phyloP scores from a whole-genome alignment of 2,888 invertebrate species.

The Lasioglossum villosulum region DNA sequence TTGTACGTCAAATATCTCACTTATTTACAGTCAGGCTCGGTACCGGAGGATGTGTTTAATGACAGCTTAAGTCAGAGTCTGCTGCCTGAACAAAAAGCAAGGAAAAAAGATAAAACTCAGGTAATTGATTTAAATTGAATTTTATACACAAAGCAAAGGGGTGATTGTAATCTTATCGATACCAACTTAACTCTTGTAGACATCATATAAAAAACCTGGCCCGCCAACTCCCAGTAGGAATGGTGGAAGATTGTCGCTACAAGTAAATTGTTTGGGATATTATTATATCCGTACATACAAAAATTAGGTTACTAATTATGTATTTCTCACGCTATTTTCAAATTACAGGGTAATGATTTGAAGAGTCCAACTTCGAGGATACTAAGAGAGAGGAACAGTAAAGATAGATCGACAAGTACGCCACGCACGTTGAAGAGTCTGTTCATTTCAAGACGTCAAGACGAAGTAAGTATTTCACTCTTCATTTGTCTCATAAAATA shows the following conservation, averaged over 20 bases:
- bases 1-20: not conserved
- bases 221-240: conserved; percentile 95
- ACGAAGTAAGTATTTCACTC: conserved; percentile 75
- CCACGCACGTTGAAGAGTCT: conserved; percentile 78
- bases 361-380: conserved; percentile 77
- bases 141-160: not conserved
- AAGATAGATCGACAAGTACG: conserved; percentile 77
- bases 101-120: conserved; percentile 80
- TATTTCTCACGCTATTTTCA: not conserved
- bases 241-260: conserved; percentile 90
- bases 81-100: conserved; percentile 81
- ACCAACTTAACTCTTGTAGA: conserved; percentile 84
- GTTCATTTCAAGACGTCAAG: conserved; percentile 75
- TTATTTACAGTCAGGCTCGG: conserved; percentile 76
- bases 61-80: conserved; percentile 83
- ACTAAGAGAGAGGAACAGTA: conserved; percentile 76
- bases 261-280: conserved; percentile 83
- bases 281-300: not conserved
- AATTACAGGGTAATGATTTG: conserved; percentile 76
- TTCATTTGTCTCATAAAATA: not conserved
- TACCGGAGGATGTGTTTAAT: conserved; percentile 79
- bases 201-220: conserved; percentile 93
- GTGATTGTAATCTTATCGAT: conserved; percentile 4
- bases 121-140: conserved; percentile 60
- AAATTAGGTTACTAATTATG: not conserved